Conservation (phyloP, 2,113 vertebrate genomes). For the Rissa tridactyla region DNA sequence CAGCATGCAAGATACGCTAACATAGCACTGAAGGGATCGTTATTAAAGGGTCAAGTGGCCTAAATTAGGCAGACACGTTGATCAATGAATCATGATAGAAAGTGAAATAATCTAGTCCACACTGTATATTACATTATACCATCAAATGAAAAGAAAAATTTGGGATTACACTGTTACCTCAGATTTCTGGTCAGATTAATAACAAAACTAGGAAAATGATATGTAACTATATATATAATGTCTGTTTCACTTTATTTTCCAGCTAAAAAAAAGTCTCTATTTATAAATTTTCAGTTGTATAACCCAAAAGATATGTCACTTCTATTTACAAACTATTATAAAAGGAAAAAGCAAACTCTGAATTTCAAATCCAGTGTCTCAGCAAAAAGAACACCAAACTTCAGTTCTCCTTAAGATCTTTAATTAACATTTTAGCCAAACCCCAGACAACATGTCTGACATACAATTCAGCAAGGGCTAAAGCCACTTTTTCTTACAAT, state of each 20-base stretch:
- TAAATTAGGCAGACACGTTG: background rate
- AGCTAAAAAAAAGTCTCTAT: background rate
- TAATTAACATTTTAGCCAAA: background rate
- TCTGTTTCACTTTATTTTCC: background rate
- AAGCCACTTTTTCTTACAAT: background rate
- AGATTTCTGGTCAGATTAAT: background rate
- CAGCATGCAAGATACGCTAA: background rate
- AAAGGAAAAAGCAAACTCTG: background rate
- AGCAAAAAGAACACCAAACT: background rate
- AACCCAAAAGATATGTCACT: background rate
- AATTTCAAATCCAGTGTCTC: background rate
- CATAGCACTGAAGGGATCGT: too few relatives aligned
- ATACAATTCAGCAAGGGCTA: background rate
- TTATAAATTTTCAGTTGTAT: background rate
- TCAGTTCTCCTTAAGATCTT: background rate
- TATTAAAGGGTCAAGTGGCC: background rate
- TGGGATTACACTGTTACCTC: background rate
- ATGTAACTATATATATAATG: background rate
- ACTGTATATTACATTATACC: background rate
- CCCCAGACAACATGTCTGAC: background rate
- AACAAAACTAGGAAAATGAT: background rate
- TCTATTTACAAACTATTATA: background rate
- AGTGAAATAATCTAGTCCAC: background rate
- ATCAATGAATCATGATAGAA: background rate
- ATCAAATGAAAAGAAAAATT: background rate